Base-by-base conservation (phyloP, 2,113 vertebrate species). In the Zosterops borbonicus region DNA sequence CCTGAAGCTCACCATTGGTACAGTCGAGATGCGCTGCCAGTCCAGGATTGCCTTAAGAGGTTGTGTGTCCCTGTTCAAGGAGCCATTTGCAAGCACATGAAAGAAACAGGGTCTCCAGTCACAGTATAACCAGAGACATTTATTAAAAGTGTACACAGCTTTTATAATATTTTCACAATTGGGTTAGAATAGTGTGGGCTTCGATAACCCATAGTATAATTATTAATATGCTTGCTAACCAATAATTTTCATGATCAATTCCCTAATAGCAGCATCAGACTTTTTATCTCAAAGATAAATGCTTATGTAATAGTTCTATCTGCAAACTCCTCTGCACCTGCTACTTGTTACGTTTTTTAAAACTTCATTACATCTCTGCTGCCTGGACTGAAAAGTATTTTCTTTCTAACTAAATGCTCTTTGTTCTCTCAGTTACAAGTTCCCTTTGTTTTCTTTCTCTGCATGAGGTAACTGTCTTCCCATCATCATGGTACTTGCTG, bases 11-110 rank as follows among this genome's bases (percentile, higher is more conserved):
- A 49, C n/a, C 1, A 0, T 49, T 62, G 74, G 21, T 49, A 19
- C 27, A 39, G 27, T 39, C 0, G 2, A 22, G 44, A 60, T 49
- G 15, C 0, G 0, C 21, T 76, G 44, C 44, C 0, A 1, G n/a
- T 49, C 44, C 27, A 31, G 28, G 44, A 60, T 39, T 24, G 12
- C n/a, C 21, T 60, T 39, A 39, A 12, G n/a, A 60, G 44, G 39
- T 25, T 60, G 15, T 39, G 2, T 37, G 42, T 60, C 7, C 24
- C 41, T 49, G 21, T 37, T 76, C 42, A 24, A 47, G 27, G 27
- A 31, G 56, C n/a, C 14, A 16, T 49, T 44, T 65, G 49, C 60
- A 79, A 44, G 20, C 2, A 0, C 20, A 35, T 15, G 47, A 55
- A 55, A 44, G 24, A 55, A 53, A 35, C 15, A 35, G 0, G 3